phyloP scores from a whole-genome alignment of 2,888 invertebrate species.

The Latheticus oryzae region DNA sequence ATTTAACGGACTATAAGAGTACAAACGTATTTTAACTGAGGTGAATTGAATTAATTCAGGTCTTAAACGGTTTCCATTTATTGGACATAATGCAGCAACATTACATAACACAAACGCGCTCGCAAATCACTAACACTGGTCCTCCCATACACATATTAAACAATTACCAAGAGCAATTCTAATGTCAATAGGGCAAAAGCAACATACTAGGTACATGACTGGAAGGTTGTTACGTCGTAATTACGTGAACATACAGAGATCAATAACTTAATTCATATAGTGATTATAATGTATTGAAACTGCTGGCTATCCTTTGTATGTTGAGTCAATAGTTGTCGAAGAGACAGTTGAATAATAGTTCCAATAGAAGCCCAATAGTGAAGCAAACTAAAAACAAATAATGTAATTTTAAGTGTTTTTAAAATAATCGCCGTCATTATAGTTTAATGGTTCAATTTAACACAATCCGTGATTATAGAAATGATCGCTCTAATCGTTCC shows the following conservation, averaged over 20 bases:
- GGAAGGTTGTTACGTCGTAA: slow-evolving; percentile 7
- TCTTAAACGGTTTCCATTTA: no score
- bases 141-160: slow-evolving; percentile 13
- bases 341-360: slow-evolving; percentile 8
- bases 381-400: no score
- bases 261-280: slow-evolving; percentile 16
- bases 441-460: no score
- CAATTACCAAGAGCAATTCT: slow-evolving; percentile 1
- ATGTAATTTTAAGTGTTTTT: no score
- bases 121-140: slow-evolving; percentile 5
- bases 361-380: no score
- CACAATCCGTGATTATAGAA: no score
- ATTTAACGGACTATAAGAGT: no score
- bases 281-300: slow-evolving; percentile 14
- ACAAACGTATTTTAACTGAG: no score
- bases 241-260: slow-evolving; percentile 3
- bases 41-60: no score
- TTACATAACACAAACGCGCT: background rate
- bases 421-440: no score
- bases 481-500: no score
- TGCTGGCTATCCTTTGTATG: slow-evolving; percentile 8
- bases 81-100: no score
- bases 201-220: background rate
- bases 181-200: slow-evolving; percentile 9
- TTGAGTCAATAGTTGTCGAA: slow-evolving; percentile 1